A percentile compares a stretch with the other conserved stretches of the same genome.
phyloP scores from a whole-genome alignment of 2,113 vertebrate genomes.

The Caretta caretta region DNA sequence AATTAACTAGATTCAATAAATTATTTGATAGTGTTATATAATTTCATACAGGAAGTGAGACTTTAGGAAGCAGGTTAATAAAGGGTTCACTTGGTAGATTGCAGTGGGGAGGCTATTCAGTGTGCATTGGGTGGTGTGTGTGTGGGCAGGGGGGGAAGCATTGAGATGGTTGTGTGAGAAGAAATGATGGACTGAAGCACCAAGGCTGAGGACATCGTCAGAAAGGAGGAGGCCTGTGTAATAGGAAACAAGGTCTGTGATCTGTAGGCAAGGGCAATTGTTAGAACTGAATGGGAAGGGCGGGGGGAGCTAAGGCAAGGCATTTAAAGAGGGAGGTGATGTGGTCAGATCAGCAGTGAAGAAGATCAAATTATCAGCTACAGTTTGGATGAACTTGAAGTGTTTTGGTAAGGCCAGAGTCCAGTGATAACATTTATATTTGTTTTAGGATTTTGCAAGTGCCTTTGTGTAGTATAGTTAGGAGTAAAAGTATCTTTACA shows the following conservation, averaged over 20 bases:
- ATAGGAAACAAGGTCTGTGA: not conserved
- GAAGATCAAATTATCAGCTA: not conserved
- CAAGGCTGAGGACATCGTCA: not conserved
- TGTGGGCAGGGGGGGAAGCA: not conserved
- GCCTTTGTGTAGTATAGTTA: not conserved
- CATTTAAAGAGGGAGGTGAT: not conserved
- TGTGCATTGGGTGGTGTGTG: not conserved
- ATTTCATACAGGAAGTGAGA: not conserved
- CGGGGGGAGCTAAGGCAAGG: not conserved
- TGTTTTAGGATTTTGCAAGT: not conserved
- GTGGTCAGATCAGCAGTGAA: not conserved
- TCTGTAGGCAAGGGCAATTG: not conserved
- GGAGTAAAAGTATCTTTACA: not conserved
- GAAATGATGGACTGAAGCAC: not conserved
- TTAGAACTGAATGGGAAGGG: not conserved
- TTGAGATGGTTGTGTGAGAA: not conserved
- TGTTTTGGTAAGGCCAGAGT: not conserved
- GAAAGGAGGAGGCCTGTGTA: not conserved
- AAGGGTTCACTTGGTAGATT: not conserved
- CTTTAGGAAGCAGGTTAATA: not conserved
- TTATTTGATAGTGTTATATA: not conserved
- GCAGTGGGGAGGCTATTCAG: not conserved
- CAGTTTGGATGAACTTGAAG: not conserved
- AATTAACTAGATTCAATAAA: not conserved
- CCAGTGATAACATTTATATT: not conserved